phyloP scores from a whole-genome alignment of 2,797 vertebrate genomes.

The Acanthurus leucopareius region DNA sequence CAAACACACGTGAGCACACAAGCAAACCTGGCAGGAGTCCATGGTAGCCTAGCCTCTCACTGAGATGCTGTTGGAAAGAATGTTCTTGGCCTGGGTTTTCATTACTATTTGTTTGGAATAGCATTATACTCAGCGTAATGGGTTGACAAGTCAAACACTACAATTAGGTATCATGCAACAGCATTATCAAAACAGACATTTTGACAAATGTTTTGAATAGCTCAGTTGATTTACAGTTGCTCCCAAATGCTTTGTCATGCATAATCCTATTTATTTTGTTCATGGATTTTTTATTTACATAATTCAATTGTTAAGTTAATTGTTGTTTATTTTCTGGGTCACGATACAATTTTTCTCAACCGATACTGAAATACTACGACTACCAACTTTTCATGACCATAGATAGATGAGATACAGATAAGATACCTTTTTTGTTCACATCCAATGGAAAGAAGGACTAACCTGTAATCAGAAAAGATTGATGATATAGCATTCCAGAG shows the following conservation, averaged over 20 bases:
- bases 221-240: conserved; percentile 60
- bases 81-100: conserved; percentile 66
- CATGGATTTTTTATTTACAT: neutral
- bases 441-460: no score
- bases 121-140: conserved; percentile 59
- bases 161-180: conserved; percentile 60
- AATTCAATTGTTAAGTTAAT: neutral
- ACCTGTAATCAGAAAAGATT: no score
- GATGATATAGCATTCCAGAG: no score
- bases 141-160: conserved; percentile 27
- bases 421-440: no score
- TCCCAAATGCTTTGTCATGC: conserved; percentile 12
- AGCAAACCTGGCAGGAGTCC: conserved; percentile 61
- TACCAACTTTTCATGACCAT: no score
- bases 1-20: conserved; percentile 71
- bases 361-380: no score
- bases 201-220: conserved; percentile 63
- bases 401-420: no score
- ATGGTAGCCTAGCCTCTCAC: conserved; percentile 14
- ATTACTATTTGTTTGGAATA: conserved; percentile 54
- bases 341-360: no score
- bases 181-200: conserved; percentile 33
- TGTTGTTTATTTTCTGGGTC: conserved; percentile 2
- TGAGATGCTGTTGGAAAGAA: conserved; percentile 64
- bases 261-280: neutral